phyloP scores from a whole-genome alignment of 1,140 invertebrate genomes.

The Periplaneta americana region DNA sequence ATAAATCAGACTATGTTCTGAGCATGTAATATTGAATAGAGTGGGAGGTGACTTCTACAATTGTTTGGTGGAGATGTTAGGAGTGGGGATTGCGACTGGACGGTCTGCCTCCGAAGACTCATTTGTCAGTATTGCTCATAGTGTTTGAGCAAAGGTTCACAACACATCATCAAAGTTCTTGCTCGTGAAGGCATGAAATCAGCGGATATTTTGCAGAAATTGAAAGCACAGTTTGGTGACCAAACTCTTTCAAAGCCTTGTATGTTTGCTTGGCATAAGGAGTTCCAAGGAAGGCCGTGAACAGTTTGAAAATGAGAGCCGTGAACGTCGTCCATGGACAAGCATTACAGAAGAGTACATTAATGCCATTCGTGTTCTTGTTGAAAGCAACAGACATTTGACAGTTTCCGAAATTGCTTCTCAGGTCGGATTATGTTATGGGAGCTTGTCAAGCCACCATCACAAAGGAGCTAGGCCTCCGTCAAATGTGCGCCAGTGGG shows the following conservation, averaged over 20 bases:
- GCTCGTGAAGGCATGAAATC: neutral
- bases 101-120: neutral
- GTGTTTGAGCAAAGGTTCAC: neutral
- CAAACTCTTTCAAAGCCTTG: neutral
- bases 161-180: neutral
- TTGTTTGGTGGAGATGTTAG: too few relatives aligned
- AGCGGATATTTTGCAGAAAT: neutral
- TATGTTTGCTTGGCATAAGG: neutral
- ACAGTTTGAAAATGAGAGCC: neutral
- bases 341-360: neutral
- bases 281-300: neutral
- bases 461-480: neutral
- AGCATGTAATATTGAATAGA: too few relatives aligned
- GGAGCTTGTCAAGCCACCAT: neutral
- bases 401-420: neutral
- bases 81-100: too few relatives aligned
- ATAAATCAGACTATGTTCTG: too few relatives aligned
- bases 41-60: too few relatives aligned
- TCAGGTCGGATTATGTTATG: neutral
- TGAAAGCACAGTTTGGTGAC: neutral
- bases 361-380: neutral
- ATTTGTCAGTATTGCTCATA: neutral
- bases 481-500: neutral
- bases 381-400: neutral
- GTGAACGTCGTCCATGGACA: neutral